Conservation (phyloP, 1,140 invertebrate species). For the Zaprionus africanus region DNA sequence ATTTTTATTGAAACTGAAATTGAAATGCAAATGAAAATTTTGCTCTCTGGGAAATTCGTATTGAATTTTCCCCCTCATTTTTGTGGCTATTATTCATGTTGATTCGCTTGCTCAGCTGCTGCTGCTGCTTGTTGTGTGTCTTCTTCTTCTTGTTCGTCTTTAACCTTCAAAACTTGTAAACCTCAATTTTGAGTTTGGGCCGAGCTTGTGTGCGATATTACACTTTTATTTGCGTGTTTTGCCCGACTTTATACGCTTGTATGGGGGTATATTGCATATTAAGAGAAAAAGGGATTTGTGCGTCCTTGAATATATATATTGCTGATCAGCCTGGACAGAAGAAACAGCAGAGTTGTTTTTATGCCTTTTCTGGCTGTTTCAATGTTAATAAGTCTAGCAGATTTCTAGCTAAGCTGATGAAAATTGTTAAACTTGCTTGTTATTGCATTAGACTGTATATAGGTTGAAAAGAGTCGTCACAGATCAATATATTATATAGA, state of each 20-base stretch:
- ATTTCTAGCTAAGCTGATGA: neutral
- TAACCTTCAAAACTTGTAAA: constrained; percentile 63
- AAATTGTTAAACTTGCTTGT: neutral
- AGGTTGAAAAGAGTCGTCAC: neutral
- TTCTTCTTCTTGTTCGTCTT: constrained; percentile 24
- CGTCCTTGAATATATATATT: neutral
- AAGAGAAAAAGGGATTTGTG: neutral
- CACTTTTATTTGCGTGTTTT: constrained; percentile 58
- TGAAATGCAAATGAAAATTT: neutral
- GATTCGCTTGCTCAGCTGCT: constrained; percentile 15
- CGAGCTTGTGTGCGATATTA: constrained; percentile 44
- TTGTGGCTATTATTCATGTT: constrained; percentile 15
- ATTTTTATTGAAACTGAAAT: constrained; percentile 3
- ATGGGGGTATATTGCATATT: neutral
- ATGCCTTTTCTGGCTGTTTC: no score
- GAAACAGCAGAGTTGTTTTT: no score
- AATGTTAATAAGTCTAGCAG: no score
- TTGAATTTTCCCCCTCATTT: neutral
- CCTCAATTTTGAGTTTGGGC: constrained; percentile 42
- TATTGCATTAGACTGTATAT: neutral
- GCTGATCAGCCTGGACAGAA: neutral
- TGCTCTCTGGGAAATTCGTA: neutral
- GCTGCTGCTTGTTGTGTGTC: neutral
- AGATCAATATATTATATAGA: neutral
- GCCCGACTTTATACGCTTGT: neutral